Conservation (phyloP, 2,113 vertebrate species). For the Dipodomys spectabilis region DNA sequence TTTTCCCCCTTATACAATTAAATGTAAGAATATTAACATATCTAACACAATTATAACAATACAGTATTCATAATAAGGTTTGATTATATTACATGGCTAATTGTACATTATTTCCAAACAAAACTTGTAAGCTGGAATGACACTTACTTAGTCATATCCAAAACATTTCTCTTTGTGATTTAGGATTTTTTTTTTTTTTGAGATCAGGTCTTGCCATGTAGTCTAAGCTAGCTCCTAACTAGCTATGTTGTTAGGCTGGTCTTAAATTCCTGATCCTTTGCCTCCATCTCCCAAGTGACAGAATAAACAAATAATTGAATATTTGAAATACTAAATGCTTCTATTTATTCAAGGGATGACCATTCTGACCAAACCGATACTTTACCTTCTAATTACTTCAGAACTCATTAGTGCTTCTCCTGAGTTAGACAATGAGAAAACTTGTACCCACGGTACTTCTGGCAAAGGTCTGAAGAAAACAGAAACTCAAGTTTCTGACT, state of each 20-base stretch:
- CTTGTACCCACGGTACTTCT: background rate
- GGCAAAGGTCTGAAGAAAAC: background rate
- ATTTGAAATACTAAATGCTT: constrained; percentile 43
- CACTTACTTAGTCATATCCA: background rate
- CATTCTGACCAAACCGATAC: background rate
- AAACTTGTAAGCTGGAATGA: background rate
- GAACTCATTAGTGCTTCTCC: background rate
- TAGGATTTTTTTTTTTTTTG: too few relatives aligned
- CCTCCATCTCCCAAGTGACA: too few relatives aligned
- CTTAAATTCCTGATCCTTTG: too few relatives aligned
- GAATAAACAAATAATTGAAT: background rate
- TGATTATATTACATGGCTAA: background rate
- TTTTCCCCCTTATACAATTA: background rate
- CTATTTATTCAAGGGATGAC: constrained; percentile 30
- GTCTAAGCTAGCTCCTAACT: too few relatives aligned
- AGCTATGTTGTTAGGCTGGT: too few relatives aligned
- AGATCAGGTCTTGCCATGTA: too few relatives aligned
- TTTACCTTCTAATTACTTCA: background rate
- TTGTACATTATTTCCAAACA: background rate
- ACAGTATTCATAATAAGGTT: background rate
- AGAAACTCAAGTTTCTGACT: constrained; percentile 22
- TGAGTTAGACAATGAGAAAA: background rate
- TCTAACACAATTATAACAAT: background rate
- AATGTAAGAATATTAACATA: background rate
- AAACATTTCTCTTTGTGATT: background rate